These are phyloP conservation scores for Sebastes variabilis DNA, from an alignment of 2,797 vertebrate genomes.

Conservation along the genomic window DNA sequence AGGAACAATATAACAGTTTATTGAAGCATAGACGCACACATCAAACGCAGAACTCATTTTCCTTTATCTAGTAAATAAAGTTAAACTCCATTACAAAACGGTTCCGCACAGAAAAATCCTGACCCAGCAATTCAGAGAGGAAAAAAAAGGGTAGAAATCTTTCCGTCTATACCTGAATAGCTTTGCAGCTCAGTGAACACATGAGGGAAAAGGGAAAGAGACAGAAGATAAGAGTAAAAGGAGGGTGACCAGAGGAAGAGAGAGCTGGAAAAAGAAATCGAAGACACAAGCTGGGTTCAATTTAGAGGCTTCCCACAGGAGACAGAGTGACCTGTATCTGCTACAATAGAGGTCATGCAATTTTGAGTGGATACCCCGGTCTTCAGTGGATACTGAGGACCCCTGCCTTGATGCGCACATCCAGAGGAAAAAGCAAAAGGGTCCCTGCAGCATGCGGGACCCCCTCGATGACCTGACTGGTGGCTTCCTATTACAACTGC, in stretches of 20 bases:
- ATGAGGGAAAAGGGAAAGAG: conserved; percentile 76
- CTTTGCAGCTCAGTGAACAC: conserved; percentile 86
- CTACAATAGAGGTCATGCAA: conserved; percentile 86
- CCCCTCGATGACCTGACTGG: conserved; percentile 77
- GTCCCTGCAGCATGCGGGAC: conserved; percentile 75
- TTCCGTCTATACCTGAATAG: conserved; percentile 83
- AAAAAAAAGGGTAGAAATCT: conserved; percentile 75
- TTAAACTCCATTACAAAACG: conserved; percentile 81
- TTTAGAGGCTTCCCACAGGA: conserved; percentile 86
- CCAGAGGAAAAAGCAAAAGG: conserved; percentile 77
- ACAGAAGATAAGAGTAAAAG: conserved; percentile 76
- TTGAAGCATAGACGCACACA: conserved; percentile 69
- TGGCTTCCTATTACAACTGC: conserved; percentile 80
- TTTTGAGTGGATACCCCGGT: conserved; percentile 81
- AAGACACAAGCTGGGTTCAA: conserved; percentile 88
- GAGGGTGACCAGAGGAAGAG: conserved; percentile 72
- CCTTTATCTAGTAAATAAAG: conserved; percentile 84
- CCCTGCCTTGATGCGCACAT: conserved; percentile 78
- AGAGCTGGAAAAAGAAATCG: conserved; percentile 76
- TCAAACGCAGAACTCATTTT: conserved; percentile 76
- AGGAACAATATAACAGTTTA: conserved; percentile 74
- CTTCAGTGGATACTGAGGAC: conserved; percentile 78
- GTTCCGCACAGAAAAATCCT: conserved; percentile 79
- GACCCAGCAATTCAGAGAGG: conserved; percentile 77
- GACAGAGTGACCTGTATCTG: conserved; percentile 83